A percentile compares a stretch with the other conserved stretches of the same genome.
These are phyloP conservation scores for Daboia siamensis DNA, from an alignment of 2,113 vertebrate genomes.

Conservation along the genomic window DNA sequence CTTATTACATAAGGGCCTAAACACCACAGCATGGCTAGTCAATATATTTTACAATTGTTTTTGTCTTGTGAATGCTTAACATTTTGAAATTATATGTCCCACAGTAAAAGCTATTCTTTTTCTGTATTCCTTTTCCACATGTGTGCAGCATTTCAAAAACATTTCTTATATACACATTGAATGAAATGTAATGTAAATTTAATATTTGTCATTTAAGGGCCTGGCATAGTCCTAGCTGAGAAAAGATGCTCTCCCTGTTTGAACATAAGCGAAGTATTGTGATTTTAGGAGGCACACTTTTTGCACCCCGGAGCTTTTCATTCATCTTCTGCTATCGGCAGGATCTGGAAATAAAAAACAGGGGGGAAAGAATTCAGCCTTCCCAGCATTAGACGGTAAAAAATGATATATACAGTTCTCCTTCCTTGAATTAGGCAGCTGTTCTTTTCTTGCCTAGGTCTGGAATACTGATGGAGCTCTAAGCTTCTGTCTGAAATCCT, in stretches of 20 bases:
- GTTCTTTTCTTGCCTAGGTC: background rate
- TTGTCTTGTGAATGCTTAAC: background rate
- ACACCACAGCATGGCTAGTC: background rate
- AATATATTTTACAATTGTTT: slow-evolving; percentile 1
- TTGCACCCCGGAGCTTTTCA: background rate
- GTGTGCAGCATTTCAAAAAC: background rate
- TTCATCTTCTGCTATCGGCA: background rate
- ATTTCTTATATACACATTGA: background rate
- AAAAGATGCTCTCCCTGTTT: background rate
- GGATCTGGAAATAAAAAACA: background rate
- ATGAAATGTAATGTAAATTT: background rate
- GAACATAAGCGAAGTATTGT: background rate
- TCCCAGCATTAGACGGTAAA: background rate
- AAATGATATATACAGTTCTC: background rate
- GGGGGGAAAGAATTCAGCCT: background rate
- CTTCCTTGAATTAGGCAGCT: background rate
- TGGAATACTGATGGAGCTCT: background rate
- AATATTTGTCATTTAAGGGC: background rate
- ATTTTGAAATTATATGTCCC: background rate
- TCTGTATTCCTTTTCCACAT: background rate
- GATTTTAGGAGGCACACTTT: background rate
- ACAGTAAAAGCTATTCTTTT: background rate
- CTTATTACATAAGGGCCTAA: background rate
- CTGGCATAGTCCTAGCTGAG: background rate
- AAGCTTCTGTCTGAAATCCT: background rate